phyloP scores from a whole-genome alignment of 2,888 invertebrate genomes.

The Cheilosia grossa region DNA sequence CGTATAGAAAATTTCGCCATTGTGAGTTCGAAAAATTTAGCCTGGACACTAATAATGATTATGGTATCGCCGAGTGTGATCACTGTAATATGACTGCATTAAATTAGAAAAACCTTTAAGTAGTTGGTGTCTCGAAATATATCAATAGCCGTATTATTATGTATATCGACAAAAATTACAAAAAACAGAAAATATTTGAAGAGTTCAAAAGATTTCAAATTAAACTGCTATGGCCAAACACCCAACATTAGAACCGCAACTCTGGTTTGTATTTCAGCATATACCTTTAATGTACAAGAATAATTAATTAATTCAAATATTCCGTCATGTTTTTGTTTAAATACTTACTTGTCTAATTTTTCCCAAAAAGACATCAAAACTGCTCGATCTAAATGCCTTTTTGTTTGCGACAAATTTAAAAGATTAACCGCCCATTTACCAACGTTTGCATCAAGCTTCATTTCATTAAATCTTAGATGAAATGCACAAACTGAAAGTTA shows the following conservation, averaged over 20 bases:
- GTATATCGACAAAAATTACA: no score
- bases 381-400: slow-evolving; percentile 98
- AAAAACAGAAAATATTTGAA: background rate
- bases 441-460: slow-evolving; percentile 97
- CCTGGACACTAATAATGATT: no score
- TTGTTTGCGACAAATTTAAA: slow-evolving; percentile 94
- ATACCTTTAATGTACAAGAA: slow-evolving; percentile 78
- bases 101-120: no score
- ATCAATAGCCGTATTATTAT: no score
- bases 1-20: no score
- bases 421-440: slow-evolving; percentile 98
- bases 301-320: slow-evolving; percentile 36
- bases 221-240: background rate
- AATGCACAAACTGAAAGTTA: slow-evolving; percentile 93
- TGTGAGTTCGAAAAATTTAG: no score
- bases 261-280: slow-evolving; percentile 83
- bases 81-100: no score
- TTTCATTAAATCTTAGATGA: slow-evolving; percentile 98
- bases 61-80: no score
- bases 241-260: slow-evolving; percentile 78
- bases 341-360: slow-evolving; percentile 93
- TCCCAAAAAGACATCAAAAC: slow-evolving; percentile 99
- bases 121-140: no score
- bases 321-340: slow-evolving; percentile 19
- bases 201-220: no score